Base-by-base conservation (phyloP, 2,888 invertebrate genomes). In the Sesamia inferens region DNA sequence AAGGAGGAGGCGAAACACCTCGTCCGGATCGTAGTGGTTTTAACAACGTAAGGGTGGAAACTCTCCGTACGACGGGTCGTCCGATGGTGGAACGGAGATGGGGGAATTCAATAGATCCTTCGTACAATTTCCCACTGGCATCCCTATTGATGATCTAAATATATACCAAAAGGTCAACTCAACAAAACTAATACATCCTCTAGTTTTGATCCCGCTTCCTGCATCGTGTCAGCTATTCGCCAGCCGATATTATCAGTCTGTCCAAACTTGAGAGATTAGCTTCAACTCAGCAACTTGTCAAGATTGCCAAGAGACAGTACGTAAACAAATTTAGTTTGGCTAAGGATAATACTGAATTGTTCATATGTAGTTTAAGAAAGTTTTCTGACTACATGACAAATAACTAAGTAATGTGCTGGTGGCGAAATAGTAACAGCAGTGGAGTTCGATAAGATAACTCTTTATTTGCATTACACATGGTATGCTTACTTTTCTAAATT, bases 201-300 rank as follows among this genome's bases (percentile, higher is more conserved):
- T 16, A 19, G 48, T 22, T 44, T 19, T 44, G 16, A 47, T 48
- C 59, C 51, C 16, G 22, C 55, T 22, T 47, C 42, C 31, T 57
- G 24, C 16, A 76, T 14, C 16, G 68, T 51, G 62, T n/a, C 51
- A 22, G 62, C 22, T 39, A 68, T 75, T 76, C 76, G 63, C 22
- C n/a, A 14, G 13, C 76, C 51, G 51, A 76, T 63, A 44, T 16
- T 24, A 76, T 68, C 75, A 68, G 31, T 44, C 31, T 51, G 51
- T 54, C 31, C 62, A 44, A 76, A 68, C 68, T 75, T 76, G 48
- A 5, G 48, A 62, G 62, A 62, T 75, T 51, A 75, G 57, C 73
- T 51, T 19, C n/a, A 47, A 42, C 74, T 64, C n/a, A 10, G 14
- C 4, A 44, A 13, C 58, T 74, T 42, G 59, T 62, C 22, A 51